Evolutionary conservation across 2,113 vertebrate genomes (phyloP).

Genomic region (Pungitius pungitius): DNA sequence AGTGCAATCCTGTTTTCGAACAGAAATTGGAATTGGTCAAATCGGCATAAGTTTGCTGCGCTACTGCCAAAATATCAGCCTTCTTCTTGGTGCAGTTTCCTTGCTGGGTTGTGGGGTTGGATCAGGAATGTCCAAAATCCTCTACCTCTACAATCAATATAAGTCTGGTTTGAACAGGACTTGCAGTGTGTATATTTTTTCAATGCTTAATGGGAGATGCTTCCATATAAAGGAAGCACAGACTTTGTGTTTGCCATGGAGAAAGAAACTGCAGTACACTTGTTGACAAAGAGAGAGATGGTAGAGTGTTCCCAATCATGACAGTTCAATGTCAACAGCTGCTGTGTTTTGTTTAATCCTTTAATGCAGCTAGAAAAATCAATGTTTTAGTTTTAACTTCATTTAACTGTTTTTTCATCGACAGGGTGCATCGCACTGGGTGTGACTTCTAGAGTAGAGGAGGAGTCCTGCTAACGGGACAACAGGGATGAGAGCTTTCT

Average conservation of each 20-base stretch:
- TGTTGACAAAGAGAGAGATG: constrained; percentile 1
- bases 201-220: constrained; percentile 43
- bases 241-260: constrained; percentile 8
- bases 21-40: constrained; percentile 50
- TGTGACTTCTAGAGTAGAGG: not conserved
- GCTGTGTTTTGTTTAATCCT: constrained; percentile 3
- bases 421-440: not conserved
- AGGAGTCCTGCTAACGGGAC: constrained; percentile 27
- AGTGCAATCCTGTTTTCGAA: constrained; percentile 39
- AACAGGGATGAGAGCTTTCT: not conserved
- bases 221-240: constrained; percentile 28
- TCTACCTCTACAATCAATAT: constrained; percentile 39
- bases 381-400: not conserved
- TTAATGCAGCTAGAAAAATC: constrained; percentile 16
- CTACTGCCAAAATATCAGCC: constrained; percentile 56
- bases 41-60: constrained; percentile 54
- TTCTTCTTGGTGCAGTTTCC: constrained; percentile 30
- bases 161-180: constrained; percentile 38
- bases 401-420: constrained; percentile 1
- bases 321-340: not conserved
- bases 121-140: constrained; percentile 37
- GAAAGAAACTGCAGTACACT: not conserved
- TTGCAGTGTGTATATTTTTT: constrained; percentile 33
- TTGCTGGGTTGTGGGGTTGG: constrained; percentile 19
- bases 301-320: constrained; percentile 13